A percentile compares a stretch with the other conserved stretches of the same genome.
Conservation (phyloP, 2,888 invertebrate species). For the Mesochorus sp. region DNA sequence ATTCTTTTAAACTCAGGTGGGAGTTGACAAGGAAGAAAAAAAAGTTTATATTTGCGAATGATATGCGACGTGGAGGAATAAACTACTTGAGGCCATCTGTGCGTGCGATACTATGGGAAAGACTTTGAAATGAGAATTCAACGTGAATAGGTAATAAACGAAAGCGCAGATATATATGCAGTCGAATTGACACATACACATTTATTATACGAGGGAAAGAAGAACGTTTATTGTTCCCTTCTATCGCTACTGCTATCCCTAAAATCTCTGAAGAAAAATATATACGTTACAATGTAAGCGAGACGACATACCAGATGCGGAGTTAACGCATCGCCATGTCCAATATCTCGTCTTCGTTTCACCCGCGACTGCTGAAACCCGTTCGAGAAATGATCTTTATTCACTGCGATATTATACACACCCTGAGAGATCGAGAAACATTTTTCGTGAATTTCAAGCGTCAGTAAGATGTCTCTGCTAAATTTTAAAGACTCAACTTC, state of each 20-base stretch:
- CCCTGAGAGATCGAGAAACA: neutral
- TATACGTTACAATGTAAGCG: conserved; percentile 38
- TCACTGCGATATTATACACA: conserved; percentile 29
- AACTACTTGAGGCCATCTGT: neutral
- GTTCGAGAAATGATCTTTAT: conserved; percentile 42
- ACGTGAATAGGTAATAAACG: neutral
- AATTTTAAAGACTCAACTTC: conserved; percentile 15
- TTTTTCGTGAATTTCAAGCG: conserved; percentile 29
- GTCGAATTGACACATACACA: neutral
- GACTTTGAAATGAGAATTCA: no score
- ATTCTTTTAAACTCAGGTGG: no score
- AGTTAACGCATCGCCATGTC: conserved; percentile 1
- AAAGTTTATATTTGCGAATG: no score
- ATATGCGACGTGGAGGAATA: neutral
- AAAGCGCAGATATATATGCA: neutral
- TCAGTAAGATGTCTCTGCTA: conserved; percentile 18
- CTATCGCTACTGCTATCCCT: conserved; percentile 7
- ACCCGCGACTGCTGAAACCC: conserved; percentile 11
- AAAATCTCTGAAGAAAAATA: neutral
- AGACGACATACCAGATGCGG: neutral
- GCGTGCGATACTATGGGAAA: neutral
- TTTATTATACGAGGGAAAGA: neutral
- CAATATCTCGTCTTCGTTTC: conserved; percentile 20
- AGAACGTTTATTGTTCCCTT: conserved; percentile 11
- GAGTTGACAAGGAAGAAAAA: no score